Evolutionary conservation across 2,888 invertebrate species (phyloP).

Genomic region (Eucera pruinosa): DNA sequence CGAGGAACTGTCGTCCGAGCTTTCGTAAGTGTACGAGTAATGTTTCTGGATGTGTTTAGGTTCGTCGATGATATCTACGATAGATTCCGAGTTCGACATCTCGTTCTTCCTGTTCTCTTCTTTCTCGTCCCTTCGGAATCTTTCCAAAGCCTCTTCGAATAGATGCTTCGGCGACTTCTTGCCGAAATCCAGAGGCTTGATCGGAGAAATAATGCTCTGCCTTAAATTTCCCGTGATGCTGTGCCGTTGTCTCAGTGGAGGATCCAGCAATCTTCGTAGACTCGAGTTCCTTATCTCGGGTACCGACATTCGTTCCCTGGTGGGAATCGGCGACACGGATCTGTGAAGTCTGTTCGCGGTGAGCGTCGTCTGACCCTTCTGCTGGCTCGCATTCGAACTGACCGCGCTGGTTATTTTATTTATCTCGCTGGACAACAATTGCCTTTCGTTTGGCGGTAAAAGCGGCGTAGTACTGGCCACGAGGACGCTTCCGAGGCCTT

Average conservation of each 20-base stretch:
- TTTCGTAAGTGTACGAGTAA: constrained; percentile 81
- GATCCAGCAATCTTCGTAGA: constrained; percentile 77
- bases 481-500: constrained; percentile 76
- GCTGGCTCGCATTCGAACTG: not conserved
- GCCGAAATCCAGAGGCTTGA: constrained; percentile 61
- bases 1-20: constrained; percentile 66
- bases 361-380: constrained; percentile 5
- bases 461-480: constrained; percentile 78
- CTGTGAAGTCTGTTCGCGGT: constrained; percentile 38
- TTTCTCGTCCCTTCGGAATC: constrained; percentile 59
- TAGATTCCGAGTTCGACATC: constrained; percentile 26
- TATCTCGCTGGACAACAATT: constrained; percentile 61
- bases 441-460: constrained; percentile 73
- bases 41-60: constrained; percentile 80
- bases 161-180: constrained; percentile 59
- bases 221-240: constrained; percentile 78
- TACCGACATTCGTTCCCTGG: constrained; percentile 80
- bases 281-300: constrained; percentile 81
- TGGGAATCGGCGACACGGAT: constrained; percentile 42
- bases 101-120: constrained; percentile 62
- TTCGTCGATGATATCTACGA: constrained; percentile 58
- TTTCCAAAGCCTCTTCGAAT: constrained; percentile 66
- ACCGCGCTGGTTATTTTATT: constrained; percentile 2
- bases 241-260: constrained; percentile 79
- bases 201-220: constrained; percentile 67